Percentiles rank a stretch among this genome's conserved stretches.
These are phyloP conservation scores for Caenorhabditis inopinata DNA, from an alignment of 1,140 invertebrate genomes.

Conservation along the genomic window DNA sequence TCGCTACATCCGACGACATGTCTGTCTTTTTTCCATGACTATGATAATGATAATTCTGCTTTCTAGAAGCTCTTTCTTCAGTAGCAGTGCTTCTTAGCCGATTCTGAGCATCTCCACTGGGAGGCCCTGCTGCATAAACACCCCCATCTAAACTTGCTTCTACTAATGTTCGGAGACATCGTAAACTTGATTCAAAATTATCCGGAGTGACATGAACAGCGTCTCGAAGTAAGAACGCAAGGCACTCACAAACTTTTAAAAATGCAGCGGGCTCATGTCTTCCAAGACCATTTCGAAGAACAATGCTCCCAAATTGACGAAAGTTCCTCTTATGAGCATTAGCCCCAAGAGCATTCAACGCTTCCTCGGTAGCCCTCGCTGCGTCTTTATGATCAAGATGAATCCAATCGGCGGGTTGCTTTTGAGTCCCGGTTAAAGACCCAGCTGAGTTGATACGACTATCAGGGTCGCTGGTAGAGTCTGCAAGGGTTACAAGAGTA, in stretches of 20 bases:
- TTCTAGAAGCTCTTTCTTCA: background rate
- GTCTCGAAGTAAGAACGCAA: slow-evolving; percentile 88
- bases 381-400: slow-evolving; percentile 46
- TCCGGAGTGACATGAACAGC: slow-evolving; percentile 88
- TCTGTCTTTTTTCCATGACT: background rate
- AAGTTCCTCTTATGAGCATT: background rate
- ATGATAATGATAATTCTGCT: background rate
- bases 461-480: background rate
- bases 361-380: slow-evolving; percentile 68
- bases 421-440: slow-evolving; percentile 55
- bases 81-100: background rate
- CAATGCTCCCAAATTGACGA: slow-evolving; percentile 54
- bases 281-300: slow-evolving; percentile 69
- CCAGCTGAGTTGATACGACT: slow-evolving; percentile 41
- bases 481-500: background rate
- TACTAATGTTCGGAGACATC: slow-evolving; percentile 86
- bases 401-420: slow-evolving; percentile 59
- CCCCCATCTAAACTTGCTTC: slow-evolving; percentile 77
- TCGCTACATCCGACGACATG: background rate
- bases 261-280: slow-evolving; percentile 79
- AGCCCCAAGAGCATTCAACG: slow-evolving; percentile 68
- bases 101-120: slow-evolving; percentile 48
- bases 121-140: slow-evolving; percentile 55
- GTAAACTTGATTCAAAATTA: slow-evolving; percentile 76
- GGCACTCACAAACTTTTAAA: slow-evolving; percentile 73